Evolutionary conservation across 2,797 vertebrate genomes (phyloP).

Genomic region (Falco biarmicus): DNA sequence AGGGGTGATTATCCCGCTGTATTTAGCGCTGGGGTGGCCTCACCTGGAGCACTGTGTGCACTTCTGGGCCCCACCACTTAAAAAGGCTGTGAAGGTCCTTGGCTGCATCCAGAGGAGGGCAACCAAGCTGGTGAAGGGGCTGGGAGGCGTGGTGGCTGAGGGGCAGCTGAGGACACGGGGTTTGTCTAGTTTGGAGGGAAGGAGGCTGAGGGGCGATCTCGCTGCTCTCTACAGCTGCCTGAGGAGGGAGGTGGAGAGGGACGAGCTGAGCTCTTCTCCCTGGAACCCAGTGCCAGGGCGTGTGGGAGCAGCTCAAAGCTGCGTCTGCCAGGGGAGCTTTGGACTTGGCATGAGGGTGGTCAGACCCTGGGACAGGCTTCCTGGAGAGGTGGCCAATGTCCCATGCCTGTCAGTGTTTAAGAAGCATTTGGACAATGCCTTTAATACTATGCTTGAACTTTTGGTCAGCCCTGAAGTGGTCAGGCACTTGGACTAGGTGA

Average conservation of each 20-base stretch:
- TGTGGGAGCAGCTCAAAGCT: not conserved
- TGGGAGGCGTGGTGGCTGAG: too few relatives aligned
- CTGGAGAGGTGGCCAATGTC: not conserved
- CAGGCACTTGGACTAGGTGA: not conserved
- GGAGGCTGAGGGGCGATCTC: too few relatives aligned
- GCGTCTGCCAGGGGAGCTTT: not conserved
- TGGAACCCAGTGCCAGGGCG: not conserved
- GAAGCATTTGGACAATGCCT: not conserved
- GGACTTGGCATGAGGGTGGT: not conserved
- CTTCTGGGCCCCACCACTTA: not conserved
- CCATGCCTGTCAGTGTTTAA: not conserved
- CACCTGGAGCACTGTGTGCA: not conserved
- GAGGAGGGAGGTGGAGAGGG: not conserved
- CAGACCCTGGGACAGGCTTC: not conserved
- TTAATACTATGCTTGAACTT: not conserved
- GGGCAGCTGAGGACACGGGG: too few relatives aligned
- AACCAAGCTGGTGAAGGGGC: not conserved
- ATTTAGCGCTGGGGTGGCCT: not conserved
- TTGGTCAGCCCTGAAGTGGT: not conserved
- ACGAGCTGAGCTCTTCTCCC: not conserved
- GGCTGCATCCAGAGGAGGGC: not conserved
- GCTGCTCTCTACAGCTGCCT: too few relatives aligned
- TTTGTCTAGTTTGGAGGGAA: too few relatives aligned
- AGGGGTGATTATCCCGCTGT: too few relatives aligned
- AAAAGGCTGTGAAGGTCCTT: not conserved